Percentiles rank a stretch among this genome's conserved stretches.
phyloP scores from a whole-genome alignment of 2,888 invertebrate genomes.

The Drosophila monieri region DNA sequence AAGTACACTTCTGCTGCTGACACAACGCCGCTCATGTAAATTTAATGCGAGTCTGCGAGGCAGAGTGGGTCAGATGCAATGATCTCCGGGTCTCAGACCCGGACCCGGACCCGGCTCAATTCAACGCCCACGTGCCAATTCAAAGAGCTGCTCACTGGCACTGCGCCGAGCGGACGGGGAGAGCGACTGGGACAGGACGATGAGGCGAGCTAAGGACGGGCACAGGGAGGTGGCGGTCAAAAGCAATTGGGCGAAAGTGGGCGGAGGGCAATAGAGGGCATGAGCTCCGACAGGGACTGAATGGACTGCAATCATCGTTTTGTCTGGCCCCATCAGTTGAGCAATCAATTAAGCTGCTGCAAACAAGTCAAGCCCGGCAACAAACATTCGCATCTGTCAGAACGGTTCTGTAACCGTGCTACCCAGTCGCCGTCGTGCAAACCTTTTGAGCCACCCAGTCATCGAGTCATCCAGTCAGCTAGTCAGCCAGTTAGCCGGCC shows the following conservation, averaged over 20 bases:
- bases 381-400: conserved; percentile 42
- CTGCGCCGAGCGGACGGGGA: conserved; percentile 1
- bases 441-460: conserved; percentile 10
- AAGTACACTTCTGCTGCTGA: conserved; percentile 5
- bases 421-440: conserved; percentile 3
- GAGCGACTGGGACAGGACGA: not conserved
- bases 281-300: not conserved
- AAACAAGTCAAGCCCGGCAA: conserved; percentile 48
- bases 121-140: conserved; percentile 64
- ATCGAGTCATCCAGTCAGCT: not conserved
- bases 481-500: not conserved
- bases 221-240: conserved; percentile 2
- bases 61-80: conserved; percentile 36
- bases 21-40: conserved; percentile 48
- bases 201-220: conserved; percentile 4
- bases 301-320: conserved; percentile 53
- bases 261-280: not conserved
- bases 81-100: conserved; percentile 8
- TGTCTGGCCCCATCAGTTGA: conserved; percentile 53
- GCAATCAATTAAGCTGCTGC: conserved; percentile 65
- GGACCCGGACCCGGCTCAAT: conserved; percentile 34
- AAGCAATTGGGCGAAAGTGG: conserved; percentile 39
- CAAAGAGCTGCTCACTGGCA: conserved; percentile 39
- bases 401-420: not conserved
- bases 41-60: conserved; percentile 45